Percentiles rank a stretch among this genome's conserved stretches.
phyloP scores from a whole-genome alignment of 2,888 invertebrate species.

The Molorchus minor region DNA sequence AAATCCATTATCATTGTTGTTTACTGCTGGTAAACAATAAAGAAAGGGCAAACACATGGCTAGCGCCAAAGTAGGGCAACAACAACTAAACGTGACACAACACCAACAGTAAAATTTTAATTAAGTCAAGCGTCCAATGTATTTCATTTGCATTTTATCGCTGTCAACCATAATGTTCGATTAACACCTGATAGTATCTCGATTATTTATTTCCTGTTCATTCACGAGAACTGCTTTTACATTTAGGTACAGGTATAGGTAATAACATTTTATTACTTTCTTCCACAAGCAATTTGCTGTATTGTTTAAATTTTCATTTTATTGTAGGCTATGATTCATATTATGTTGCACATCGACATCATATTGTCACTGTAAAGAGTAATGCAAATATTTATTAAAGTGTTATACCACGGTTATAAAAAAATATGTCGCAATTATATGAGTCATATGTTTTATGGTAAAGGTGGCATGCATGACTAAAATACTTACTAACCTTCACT shows the following conservation, averaged over 20 bases:
- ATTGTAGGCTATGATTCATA: constrained; percentile 15
- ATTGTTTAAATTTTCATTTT: constrained; percentile 13
- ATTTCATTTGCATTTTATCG: background rate
- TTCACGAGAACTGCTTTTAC: background rate
- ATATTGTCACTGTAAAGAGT: constrained; percentile 13
- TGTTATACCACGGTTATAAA: constrained; percentile 2
- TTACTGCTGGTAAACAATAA: no score
- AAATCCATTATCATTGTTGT: no score
- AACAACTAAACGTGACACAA: background rate
- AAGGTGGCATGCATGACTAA: background rate
- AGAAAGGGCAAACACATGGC: background rate
- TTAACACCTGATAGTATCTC: background rate
- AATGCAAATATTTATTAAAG: constrained; percentile 13
- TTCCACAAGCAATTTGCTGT: no score
- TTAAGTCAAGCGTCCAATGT: background rate
- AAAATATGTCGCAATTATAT: background rate
- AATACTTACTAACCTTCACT: constrained; percentile 1
- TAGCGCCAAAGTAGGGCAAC: background rate
- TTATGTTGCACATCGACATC: background rate
- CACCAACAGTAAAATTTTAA: background rate
- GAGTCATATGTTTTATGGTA: constrained; percentile 16
- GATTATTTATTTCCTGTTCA: constrained; percentile 11
- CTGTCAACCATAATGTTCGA: constrained; percentile 1
- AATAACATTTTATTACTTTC: constrained; percentile 11
- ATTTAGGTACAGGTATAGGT: no score